Evolutionary conservation across 2,113 vertebrate genomes (phyloP).

Genomic region (Bambusicola thoracicus): DNA sequence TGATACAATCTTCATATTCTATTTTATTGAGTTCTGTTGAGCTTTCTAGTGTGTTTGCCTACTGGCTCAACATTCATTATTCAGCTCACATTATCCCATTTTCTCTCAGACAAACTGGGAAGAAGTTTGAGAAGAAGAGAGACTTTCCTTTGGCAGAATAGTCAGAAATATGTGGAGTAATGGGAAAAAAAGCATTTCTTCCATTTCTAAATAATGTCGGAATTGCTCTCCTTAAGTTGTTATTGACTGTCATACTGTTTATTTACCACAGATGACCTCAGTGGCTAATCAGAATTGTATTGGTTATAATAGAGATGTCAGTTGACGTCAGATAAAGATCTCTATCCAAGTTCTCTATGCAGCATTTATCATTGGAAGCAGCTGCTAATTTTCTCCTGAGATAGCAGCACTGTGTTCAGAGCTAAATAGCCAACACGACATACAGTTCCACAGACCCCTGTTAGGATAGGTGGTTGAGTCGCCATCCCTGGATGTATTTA

Average conservation of each 20-base stretch:
- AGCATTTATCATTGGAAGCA: not conserved
- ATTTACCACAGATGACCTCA: not conserved
- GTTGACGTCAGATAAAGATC: not conserved
- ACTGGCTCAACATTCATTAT: not conserved
- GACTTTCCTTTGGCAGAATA: not conserved
- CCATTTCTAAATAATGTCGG: not conserved
- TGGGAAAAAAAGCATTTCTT: not conserved
- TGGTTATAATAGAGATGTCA: not conserved
- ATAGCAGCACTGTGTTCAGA: not conserved
- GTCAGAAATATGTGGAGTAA: not conserved
- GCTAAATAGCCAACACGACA: not conserved
- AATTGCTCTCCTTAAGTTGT: not conserved
- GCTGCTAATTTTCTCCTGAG: not conserved
- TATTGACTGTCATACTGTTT: not conserved
- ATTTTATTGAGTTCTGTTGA: not conserved
- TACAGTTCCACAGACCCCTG: not conserved
- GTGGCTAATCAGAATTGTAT: not conserved
- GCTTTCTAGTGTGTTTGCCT: not conserved
- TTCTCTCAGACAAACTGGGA: not conserved
- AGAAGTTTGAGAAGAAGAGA: not conserved
- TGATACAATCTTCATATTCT: not conserved
- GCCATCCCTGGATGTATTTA: too few species aligned
- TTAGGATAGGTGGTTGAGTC: too few species aligned
- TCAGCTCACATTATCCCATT: not conserved
- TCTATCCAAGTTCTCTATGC: not conserved